Conservation (phyloP, 2,888 invertebrate genomes). For the Lordiphosa fenestrarum region DNA sequence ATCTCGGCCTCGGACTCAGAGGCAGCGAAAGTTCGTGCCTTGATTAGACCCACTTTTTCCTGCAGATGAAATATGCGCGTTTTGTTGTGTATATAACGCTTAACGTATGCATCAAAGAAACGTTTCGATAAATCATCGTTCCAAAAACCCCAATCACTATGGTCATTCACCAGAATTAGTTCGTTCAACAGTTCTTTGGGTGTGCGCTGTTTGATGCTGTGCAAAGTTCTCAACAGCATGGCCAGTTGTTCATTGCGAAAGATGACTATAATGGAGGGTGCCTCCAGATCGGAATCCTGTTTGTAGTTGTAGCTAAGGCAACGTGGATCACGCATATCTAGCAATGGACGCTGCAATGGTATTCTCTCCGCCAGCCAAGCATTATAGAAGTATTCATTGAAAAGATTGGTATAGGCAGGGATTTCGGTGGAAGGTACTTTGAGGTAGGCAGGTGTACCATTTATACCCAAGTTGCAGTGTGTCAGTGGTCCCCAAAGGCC, state of each 20-base stretch:
- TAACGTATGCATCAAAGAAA: constrained; percentile 2
- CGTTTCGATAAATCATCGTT: background rate
- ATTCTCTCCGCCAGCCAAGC: constrained; percentile 48
- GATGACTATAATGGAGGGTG: too few relatives aligned
- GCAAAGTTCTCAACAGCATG: constrained; percentile 88
- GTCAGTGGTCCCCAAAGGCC: background rate
- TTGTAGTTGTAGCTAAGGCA: constrained; percentile 21
- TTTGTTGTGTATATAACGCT: constrained; percentile 5
- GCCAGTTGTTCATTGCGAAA: constrained; percentile 51
- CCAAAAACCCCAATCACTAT: constrained; percentile 38
- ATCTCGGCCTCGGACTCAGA: too few relatives aligned
- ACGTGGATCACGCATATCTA: constrained; percentile 24
- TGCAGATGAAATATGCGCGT: constrained; percentile 5
- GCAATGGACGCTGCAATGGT: constrained; percentile 27
- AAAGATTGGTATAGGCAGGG: constrained; percentile 6
- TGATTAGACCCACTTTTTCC: too few relatives aligned
- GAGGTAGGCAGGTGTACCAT: constrained; percentile 4
- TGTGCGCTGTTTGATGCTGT: constrained; percentile 89
- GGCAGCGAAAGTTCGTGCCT: too few relatives aligned
- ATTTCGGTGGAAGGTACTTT: constrained; percentile 1
- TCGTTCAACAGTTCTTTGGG: constrained; percentile 88
- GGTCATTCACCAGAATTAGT: constrained; percentile 92
- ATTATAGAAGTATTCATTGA: constrained; percentile 24
- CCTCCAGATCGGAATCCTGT: background rate
- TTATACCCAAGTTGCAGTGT: background rate